Evolutionary conservation across 2,888 invertebrate genomes (phyloP).

Genomic region (Drosophila mercatorum): DNA sequence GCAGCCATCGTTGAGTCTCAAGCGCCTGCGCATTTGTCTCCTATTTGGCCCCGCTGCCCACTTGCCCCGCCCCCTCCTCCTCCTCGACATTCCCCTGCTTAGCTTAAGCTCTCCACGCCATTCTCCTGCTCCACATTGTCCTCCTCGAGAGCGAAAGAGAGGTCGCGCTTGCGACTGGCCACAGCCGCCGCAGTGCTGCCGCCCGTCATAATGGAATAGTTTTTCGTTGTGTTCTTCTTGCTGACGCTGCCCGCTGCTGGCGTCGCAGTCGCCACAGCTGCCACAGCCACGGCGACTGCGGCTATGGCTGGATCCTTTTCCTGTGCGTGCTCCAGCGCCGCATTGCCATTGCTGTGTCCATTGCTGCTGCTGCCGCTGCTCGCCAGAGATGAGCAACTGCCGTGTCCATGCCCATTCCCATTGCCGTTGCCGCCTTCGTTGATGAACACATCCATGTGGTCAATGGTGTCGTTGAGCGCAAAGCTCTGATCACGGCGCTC

Average conservation of each 20-base stretch:
- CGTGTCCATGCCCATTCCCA: slow-evolving; percentile 36
- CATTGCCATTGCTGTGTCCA: slow-evolving; percentile 35
- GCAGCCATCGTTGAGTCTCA: slow-evolving; percentile 37
- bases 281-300: not conserved
- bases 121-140: slow-evolving; percentile 34
- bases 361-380: slow-evolving; percentile 32
- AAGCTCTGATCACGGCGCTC: slow-evolving; percentile 92
- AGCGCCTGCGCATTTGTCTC: slow-evolving; percentile 63
- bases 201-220: slow-evolving; percentile 79
- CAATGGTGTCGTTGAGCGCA: slow-evolving; percentile 82
- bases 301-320: not conserved
- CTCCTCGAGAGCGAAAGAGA: slow-evolving; percentile 46
- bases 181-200: slow-evolving; percentile 36
- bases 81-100: slow-evolving; percentile 1
- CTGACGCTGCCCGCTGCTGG: slow-evolving; percentile 3
- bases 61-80: not conserved
- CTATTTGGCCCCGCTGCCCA: slow-evolving; percentile 15
- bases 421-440: slow-evolving; percentile 71
- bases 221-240: slow-evolving; percentile 61
- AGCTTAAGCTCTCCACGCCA: slow-evolving; percentile 32
- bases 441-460: slow-evolving; percentile 83
- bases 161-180: slow-evolving; percentile 45
- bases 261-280: not conserved
- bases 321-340: slow-evolving; percentile 23
- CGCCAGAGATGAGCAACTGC: slow-evolving; percentile 48